Base-by-base conservation (phyloP, 1,140 invertebrate species). In the Drosophila virilis region DNA sequence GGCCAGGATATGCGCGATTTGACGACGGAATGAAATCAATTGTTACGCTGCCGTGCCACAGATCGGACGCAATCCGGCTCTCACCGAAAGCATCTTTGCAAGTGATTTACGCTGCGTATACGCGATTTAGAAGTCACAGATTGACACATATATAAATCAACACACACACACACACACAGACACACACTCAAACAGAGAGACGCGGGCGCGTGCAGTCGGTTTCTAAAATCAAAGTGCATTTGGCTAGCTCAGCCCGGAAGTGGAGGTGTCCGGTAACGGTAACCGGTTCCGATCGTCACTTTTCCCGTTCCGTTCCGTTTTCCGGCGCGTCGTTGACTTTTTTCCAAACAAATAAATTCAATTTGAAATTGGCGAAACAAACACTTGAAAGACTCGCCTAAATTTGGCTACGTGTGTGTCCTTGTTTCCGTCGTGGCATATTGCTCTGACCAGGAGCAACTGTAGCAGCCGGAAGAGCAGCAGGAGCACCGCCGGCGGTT, bases 201-300 rank as follows among this genome's bases (percentile, higher is more conserved):
- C 17, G 10, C 22, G 17, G 17, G 28, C 12, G 50, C 50, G 65
- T 54, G 79, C 74, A 45, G 74, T 59, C 22, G 22, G 75, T 67
- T 17, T 17, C 77, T 72, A 68, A 83, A 85, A 79, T 90, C 76
- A 68, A 83, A 85, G 83, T 90, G 83, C 83, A 91, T 91, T 91
- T 54, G 13, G 74, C 55, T 86, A 90, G 91, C 85, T 92, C 78
- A 77, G 78, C 57, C 77, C 91, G 91, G 91, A 92, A 92, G 91
- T 86, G 77, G 80, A 92, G 91, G 91, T 92, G 91, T 92, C 91
- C 91, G 91, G 91, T 92, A 92, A 92, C 91, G 91, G 90, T 91
- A 92, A 92, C 91, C 90, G 89, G 91, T 92, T 92, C 91, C 91
- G 91, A 92, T 92, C 91, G 90, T 92, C 91, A 91, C 86, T 92